phyloP scores from a whole-genome alignment of 2,113 vertebrate species.

The Bos javanicus region DNA sequence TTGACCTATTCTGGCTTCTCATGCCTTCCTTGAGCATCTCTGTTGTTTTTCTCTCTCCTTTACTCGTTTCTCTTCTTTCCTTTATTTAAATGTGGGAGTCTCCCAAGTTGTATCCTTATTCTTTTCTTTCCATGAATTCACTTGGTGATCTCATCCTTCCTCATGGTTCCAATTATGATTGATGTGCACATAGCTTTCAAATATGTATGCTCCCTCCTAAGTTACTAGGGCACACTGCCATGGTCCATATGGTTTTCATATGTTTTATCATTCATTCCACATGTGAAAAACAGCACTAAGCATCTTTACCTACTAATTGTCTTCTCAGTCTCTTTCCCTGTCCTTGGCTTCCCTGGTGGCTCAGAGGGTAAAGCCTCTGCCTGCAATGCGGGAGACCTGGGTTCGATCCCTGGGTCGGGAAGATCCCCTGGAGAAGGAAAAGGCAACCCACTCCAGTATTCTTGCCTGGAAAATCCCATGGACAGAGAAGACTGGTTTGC shows the following conservation, averaged over 20 bases:
- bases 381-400: too few relatives aligned
- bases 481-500: too few relatives aligned
- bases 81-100: neutral
- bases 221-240: neutral
- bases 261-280: neutral
- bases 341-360: neutral
- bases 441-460: too few relatives aligned
- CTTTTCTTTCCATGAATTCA: neutral
- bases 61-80: neutral
- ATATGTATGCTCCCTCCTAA: neutral
- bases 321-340: neutral
- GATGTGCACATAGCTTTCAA: neutral
- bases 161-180: neutral
- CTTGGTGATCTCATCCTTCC: neutral
- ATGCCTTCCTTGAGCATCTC: neutral
- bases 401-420: too few relatives aligned
- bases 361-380: too few relatives aligned
- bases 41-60: neutral
- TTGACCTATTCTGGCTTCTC: neutral
- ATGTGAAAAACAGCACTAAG: neutral
- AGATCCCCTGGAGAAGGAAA: too few relatives aligned
- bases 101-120: neutral
- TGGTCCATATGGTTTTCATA: neutral
- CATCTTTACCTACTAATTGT: neutral
- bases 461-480: too few relatives aligned